phyloP scores from a whole-genome alignment of 2,113 vertebrate species.

The Corythaeola cristata region DNA sequence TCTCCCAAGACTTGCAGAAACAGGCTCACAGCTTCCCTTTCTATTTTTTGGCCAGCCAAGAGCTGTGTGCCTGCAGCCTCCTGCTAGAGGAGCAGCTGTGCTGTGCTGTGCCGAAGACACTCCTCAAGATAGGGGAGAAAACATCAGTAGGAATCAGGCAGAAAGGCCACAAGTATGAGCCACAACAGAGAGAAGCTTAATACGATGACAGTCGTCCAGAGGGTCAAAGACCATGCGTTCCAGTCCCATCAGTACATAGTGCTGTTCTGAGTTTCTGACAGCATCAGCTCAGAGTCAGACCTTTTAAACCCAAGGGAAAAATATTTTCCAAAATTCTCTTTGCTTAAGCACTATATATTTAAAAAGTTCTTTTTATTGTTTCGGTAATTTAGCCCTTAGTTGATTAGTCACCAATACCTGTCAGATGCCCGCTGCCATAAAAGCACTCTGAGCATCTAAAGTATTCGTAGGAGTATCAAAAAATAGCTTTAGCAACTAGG shows the following conservation, averaged over 20 bases:
- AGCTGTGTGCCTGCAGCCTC: background rate
- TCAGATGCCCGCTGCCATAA: background rate
- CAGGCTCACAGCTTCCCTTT: slow-evolving; percentile 31
- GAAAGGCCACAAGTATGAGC: background rate
- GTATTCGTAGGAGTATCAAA: slow-evolving; percentile 19
- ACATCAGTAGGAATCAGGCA: background rate
- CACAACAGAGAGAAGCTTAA: background rate
- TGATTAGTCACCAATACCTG: slow-evolving; percentile 56
- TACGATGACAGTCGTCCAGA: background rate
- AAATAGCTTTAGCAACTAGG: slow-evolving; percentile 56
- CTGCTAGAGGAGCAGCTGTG: slow-evolving; percentile 30
- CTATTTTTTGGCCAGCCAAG: slow-evolving; percentile 3
- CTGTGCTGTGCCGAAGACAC: background rate
- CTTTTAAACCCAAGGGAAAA: background rate
- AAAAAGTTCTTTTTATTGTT: slow-evolving; percentile 38
- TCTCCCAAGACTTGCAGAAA: slow-evolving; percentile 48
- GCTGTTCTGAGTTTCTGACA: background rate
- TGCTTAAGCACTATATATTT: slow-evolving; percentile 21
- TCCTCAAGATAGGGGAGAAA: background rate
- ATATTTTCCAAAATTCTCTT: slow-evolving; percentile 34
- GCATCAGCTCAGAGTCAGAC: background rate
- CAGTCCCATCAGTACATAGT: background rate
- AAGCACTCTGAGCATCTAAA: slow-evolving; percentile 1
- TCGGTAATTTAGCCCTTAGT: slow-evolving; percentile 71
- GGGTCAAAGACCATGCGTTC: background rate